These are phyloP conservation scores for Laticauda laticaudata DNA, from an alignment of 2,113 vertebrate genomes.

Conservation along the genomic window DNA sequence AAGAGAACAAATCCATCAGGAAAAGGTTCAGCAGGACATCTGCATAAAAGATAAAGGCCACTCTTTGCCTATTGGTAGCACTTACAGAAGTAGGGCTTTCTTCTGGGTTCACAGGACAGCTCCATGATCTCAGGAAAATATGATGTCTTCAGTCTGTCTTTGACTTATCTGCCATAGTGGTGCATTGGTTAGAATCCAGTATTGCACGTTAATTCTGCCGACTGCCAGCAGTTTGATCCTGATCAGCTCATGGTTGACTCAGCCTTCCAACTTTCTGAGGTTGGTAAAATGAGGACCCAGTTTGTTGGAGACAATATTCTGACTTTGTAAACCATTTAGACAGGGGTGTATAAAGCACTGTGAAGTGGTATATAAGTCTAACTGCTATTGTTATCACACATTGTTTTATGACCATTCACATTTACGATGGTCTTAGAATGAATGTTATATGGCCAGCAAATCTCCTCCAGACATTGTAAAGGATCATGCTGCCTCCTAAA, in stretches of 20 bases:
- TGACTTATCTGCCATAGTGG: neutral
- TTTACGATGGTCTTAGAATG: neutral
- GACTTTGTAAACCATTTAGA: neutral
- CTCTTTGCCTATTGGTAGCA: neutral
- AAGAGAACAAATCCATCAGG: too few relatives aligned
- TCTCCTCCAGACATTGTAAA: neutral
- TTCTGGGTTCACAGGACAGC: neutral
- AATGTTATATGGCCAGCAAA: neutral
- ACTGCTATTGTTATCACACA: neutral
- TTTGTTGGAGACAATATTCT: neutral
- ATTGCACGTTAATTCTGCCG: neutral
- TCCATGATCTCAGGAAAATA: neutral
- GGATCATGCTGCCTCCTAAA: neutral
- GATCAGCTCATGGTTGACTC: neutral
- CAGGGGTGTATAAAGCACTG: neutral
- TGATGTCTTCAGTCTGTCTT: neutral
- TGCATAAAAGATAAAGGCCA: neutral
- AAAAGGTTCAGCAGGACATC: too few relatives aligned
- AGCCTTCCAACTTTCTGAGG: neutral
- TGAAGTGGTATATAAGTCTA: neutral
- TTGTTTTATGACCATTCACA: neutral
- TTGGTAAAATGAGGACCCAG: neutral
- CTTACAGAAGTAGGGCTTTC: neutral
- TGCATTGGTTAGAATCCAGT: neutral
- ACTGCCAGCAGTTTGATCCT: neutral